phyloP scores from a whole-genome alignment of 2,888 invertebrate species.

The Zaprionus obscuricornis region DNA sequence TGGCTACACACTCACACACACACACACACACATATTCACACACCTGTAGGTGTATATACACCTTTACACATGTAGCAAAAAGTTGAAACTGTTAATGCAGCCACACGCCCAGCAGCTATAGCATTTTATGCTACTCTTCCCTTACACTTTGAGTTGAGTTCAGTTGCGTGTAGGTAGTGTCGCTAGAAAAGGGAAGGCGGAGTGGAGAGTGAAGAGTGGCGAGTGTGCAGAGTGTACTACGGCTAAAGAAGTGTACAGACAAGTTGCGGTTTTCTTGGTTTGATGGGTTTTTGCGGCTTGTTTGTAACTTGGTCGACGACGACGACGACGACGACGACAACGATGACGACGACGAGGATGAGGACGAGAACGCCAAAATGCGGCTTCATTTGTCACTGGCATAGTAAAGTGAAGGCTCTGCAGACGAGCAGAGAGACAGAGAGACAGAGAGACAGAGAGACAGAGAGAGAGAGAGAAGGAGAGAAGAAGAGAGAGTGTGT shows the following conservation, averaged over 20 bases:
- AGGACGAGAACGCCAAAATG: slow-evolving; percentile 51
- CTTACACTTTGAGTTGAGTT: not conserved
- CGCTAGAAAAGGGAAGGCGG: not conserved
- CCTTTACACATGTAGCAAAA: slow-evolving; percentile 9
- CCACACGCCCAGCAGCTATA: slow-evolving; percentile 17
- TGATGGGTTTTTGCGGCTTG: slow-evolving; percentile 74
- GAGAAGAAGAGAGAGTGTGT: not conserved
- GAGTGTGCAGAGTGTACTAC: not conserved
- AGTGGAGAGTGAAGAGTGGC: not conserved
- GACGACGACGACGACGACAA: slow-evolving; percentile 17
- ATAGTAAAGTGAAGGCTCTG: too few relatives aligned
- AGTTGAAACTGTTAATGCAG: slow-evolving; percentile 36
- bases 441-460: not conserved
- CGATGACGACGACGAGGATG: slow-evolving; percentile 9
- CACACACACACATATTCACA: not conserved
- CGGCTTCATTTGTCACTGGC: slow-evolving; percentile 70
- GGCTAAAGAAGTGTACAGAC: slow-evolving; percentile 28
- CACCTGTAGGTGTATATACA: not conserved
- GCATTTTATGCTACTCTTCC: slow-evolving; percentile 8
- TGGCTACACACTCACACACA: slow-evolving; percentile 15
- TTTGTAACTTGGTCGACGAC: slow-evolving; percentile 57
- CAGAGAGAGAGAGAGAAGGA: not conserved
- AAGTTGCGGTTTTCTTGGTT: slow-evolving; percentile 68
- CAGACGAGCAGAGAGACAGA: slow-evolving; percentile 1
- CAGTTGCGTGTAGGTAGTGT: too few relatives aligned